phyloP scores from a whole-genome alignment of 2,797 vertebrate genomes.

The Falco naumanni region DNA sequence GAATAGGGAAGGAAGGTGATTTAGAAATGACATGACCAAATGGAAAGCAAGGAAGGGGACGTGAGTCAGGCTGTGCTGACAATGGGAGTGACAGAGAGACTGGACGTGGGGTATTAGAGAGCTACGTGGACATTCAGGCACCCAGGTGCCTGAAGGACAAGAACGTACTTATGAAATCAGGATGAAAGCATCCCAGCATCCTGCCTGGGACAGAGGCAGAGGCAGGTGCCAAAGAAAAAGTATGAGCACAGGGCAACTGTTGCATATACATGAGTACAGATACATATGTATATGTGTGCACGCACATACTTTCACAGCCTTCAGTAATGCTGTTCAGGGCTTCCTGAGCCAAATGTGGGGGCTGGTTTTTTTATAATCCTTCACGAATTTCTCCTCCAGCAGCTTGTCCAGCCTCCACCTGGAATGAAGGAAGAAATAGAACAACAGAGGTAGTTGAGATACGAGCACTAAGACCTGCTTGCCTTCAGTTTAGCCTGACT shows the following conservation, averaged over 20 bases:
- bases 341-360: not conserved
- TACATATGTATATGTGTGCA: not conserved
- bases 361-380: not conserved
- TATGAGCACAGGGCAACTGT: not conserved
- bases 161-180: not conserved
- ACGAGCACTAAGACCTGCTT: not conserved
- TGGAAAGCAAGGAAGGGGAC: constrained; percentile 45
- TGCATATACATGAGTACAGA: accelerated
- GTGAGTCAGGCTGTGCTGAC: constrained; percentile 42
- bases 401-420: not conserved
- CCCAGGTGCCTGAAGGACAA: not conserved
- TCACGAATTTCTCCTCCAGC: not conserved
- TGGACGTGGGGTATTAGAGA: not conserved
- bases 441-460: accelerated
- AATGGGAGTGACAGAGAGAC: not conserved
- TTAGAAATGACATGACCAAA: not conserved
- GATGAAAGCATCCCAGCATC: not conserved
- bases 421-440: not conserved
- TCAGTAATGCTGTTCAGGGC: not conserved
- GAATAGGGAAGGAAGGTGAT: constrained; percentile 21
- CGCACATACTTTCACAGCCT: accelerated
- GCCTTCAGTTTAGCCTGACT: not conserved
- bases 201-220: not conserved
- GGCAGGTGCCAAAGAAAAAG: not conserved
- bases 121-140: not conserved